Evolutionary conservation across 2,113 vertebrate species (phyloP), one percentile per base, ranked within the genome.

Genomic region (Hassar affinis): DNA sequence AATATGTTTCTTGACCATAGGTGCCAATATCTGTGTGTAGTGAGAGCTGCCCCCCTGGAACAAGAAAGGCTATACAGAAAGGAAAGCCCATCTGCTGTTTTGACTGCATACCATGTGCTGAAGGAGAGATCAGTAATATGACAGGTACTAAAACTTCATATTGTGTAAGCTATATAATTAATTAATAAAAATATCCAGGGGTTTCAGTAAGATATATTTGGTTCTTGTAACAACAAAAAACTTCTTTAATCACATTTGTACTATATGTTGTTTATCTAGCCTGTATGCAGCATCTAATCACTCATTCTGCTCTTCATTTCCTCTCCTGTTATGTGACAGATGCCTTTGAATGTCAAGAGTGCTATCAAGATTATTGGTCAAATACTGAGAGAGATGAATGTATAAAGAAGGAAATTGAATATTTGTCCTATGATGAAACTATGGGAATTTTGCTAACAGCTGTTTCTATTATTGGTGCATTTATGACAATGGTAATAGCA

Each of bases 61-160:
- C 91, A 47, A 90, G 88, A 1, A 93, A 93, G 35, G 90, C 92
- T 64, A 89, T 91, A 0, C 91, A 91, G 86, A 94, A 92, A 89
- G 92, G 92, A 87, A 93, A 85, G 38, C 91, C 92, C 0, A 69
- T 92, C 20, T 94, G 93, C 88, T 94, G 93, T 87, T 93, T 91
- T 80, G 91, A 94, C 88, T 94, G 93, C 79, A 78, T 92, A 54
- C 82, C 82, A 71, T 94, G 93, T 90, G 89, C 91, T 84, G 92
- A 90, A 8, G 93, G 93, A 82, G 91, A 94, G 66, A 91, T 92
- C 6, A 94, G 91, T 81, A 93, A 93, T 86, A 86, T 1, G 0
- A 88, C 92, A 91, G 89, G 89, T 89, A 81, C 9, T 51, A 11
- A 51, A 51, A 51, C 49, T 51, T 51, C 49, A 51, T 51, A 51